phyloP scores from a whole-genome alignment of 2,888 invertebrate species.

The Calameuta filiformis region DNA sequence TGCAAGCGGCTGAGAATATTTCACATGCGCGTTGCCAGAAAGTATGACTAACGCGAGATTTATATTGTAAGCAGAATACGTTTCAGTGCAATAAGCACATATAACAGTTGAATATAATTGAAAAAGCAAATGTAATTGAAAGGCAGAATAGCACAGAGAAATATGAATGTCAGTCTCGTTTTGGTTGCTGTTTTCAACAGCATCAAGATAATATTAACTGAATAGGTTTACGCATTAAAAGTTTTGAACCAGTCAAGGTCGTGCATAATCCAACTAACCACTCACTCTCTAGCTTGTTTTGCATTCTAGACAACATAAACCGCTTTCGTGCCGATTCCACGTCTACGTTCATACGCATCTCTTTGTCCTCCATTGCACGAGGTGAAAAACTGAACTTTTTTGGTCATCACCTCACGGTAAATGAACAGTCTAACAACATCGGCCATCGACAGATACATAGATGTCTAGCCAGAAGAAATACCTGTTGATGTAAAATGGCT shows the following conservation, averaged over 20 bases:
- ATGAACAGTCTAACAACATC: not conserved
- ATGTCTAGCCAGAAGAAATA: slow-evolving; percentile 24
- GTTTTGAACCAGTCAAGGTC: slow-evolving; percentile 38
- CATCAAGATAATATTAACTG: not conserved
- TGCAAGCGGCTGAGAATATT: not conserved
- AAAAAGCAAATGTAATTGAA: not conserved
- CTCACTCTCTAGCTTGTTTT: slow-evolving; percentile 21
- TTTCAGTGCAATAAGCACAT: not conserved
- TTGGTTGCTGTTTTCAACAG: not conserved
- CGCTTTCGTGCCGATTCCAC: not conserved
- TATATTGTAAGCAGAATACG: not conserved
- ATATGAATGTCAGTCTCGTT: not conserved
- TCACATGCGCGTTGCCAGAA: not conserved
- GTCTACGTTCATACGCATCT: not conserved
- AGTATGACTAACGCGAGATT: not conserved
- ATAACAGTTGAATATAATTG: not conserved
- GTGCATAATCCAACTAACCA: slow-evolving; percentile 36
- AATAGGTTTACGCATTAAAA: not conserved
- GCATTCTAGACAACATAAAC: not conserved
- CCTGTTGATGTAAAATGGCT: slow-evolving; percentile 61
- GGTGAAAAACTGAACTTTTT: not conserved
- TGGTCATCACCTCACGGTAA: not conserved
- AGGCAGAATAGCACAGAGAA: not conserved
- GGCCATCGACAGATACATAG: not conserved
- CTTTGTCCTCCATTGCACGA: not conserved